phyloP scores from a whole-genome alignment of 2,113 vertebrate species.

The Trematocara macrostoma region DNA sequence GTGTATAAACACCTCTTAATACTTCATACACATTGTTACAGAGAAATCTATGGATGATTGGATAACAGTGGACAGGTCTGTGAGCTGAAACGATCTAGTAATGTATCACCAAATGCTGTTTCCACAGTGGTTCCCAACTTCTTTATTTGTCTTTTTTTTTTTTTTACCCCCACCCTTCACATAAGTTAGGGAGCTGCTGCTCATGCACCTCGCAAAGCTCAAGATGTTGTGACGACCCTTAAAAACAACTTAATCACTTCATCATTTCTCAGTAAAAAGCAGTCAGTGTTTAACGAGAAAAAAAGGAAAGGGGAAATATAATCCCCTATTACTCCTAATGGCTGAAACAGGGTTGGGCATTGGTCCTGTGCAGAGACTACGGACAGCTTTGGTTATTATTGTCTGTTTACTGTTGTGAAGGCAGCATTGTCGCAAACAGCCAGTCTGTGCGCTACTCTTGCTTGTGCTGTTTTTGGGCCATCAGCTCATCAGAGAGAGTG shows the following conservation, averaged over 20 bases:
- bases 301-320: neutral
- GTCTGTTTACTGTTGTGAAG: neutral
- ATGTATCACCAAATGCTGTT: neutral
- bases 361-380: neutral
- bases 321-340: neutral
- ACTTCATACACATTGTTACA: neutral
- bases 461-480: neutral
- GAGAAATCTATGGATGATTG: neutral
- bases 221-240: neutral
- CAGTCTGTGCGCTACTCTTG: neutral
- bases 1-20: neutral
- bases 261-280: neutral
- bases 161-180: neutral
- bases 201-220: neutral
- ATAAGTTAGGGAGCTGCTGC: neutral
- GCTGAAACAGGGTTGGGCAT: neutral
- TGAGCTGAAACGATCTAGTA: neutral
- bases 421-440: neutral
- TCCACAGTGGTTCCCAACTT: neutral
- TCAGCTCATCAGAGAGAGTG: neutral
- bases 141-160: neutral
- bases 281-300: neutral
- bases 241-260: neutral
- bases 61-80: neutral
- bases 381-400: neutral